phyloP scores from a whole-genome alignment of 2,113 vertebrate species.

The Odobenus rosmarus region DNA sequence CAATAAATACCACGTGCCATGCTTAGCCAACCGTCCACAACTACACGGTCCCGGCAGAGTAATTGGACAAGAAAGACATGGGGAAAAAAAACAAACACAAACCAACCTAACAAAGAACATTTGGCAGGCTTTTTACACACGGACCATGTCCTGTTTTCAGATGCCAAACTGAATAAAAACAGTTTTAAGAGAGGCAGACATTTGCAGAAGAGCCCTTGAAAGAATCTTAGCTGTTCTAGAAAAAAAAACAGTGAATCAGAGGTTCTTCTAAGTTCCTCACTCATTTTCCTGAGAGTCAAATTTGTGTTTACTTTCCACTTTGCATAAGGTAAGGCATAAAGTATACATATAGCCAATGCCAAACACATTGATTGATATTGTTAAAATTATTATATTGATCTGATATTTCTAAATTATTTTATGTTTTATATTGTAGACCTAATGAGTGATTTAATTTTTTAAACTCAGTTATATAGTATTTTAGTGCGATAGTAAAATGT shows the following conservation, averaged over 20 bases:
- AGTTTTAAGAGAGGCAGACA: background rate
- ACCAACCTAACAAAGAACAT: background rate
- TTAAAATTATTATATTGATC: background rate
- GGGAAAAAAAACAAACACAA: background rate
- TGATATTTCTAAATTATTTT: background rate
- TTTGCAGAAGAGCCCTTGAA: background rate
- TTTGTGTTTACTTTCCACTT: background rate
- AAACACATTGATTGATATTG: background rate
- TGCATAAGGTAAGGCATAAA: background rate
- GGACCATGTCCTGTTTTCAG: background rate
- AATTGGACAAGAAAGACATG: background rate
- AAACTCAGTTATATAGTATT: background rate
- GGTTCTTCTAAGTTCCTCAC: background rate
- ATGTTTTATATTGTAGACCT: background rate
- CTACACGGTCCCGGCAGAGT: slow-evolving; percentile 33
- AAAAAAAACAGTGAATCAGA: background rate
- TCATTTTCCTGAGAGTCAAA: background rate
- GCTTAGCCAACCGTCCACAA: background rate
- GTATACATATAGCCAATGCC: background rate
- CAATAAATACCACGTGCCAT: background rate
- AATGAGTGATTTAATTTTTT: background rate
- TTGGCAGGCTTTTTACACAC: background rate
- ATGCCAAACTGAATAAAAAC: background rate
- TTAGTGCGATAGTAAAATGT: background rate
- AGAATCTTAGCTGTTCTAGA: background rate